Evolutionary conservation across 2,113 vertebrate genomes (phyloP).

Genomic region (Mohoua ochrocephala): DNA sequence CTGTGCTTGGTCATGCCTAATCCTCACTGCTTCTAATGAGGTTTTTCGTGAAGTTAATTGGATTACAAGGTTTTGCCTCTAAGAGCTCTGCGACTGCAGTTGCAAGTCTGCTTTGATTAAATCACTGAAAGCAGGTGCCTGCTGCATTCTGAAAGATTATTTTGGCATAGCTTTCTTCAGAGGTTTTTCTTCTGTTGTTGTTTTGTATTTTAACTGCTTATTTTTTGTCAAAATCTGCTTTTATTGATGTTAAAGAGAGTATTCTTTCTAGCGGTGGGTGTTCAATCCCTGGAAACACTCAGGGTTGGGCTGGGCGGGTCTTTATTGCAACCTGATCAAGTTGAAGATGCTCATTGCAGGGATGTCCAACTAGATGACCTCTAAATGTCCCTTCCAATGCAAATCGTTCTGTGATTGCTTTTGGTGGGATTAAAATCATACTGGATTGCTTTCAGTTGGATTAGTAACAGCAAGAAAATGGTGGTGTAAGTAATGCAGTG

Average conservation of each 20-base stretch:
- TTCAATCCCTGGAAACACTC: not conserved
- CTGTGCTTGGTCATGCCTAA: not conserved
- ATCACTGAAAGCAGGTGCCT: not conserved
- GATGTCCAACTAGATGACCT: no score
- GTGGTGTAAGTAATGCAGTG: not conserved
- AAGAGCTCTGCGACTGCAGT: not conserved
- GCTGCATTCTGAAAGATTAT: not conserved
- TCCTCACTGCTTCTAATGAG: not conserved
- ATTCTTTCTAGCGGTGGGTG: not conserved
- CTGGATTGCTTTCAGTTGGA: not conserved
- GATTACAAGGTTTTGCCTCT: not conserved
- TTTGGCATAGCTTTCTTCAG: not conserved
- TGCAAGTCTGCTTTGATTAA: not conserved
- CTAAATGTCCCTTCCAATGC: not conserved
- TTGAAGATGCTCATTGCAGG: not conserved
- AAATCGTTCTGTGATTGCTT: not conserved
- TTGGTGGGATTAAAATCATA: not conserved
- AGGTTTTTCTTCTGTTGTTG: not conserved
- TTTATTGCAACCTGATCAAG: not conserved
- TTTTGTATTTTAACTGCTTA: not conserved
- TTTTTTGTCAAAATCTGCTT: not conserved
- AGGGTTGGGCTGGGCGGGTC: accelerated
- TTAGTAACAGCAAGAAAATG: not conserved
- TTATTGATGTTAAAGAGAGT: not conserved
- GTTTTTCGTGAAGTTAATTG: slow-evolving; percentile 14